Conservation (phyloP, 2,797 vertebrate genomes). For the Siniperca obscura region DNA sequence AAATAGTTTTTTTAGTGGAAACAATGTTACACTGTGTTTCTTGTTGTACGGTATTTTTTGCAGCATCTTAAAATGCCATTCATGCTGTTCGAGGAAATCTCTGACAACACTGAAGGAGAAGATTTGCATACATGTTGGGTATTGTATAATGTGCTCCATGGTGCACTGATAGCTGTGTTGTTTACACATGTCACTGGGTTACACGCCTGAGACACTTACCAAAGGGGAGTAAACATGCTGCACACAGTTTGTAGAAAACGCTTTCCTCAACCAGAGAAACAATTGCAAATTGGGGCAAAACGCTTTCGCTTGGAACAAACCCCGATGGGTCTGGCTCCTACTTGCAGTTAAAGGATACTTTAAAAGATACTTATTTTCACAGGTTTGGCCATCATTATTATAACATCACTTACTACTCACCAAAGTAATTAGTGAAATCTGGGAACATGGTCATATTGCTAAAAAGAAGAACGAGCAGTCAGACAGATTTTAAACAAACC, state of each 20-base stretch:
- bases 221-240: neutral
- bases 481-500: neutral
- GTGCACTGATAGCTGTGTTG: constrained; percentile 17
- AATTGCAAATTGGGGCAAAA: neutral
- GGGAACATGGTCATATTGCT: neutral
- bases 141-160: neutral
- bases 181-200: constrained; percentile 24
- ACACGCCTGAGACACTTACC: constrained; percentile 19
- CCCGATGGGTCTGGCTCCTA: neutral
- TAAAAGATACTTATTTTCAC: neutral
- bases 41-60: neutral
- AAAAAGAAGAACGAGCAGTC: neutral
- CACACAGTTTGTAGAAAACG: neutral
- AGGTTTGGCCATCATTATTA: neutral
- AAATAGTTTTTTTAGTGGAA: neutral
- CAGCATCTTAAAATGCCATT: constrained; percentile 9
- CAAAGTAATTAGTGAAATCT: neutral
- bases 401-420: neutral
- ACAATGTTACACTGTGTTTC: neutral
- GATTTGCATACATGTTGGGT: constrained; percentile 29
- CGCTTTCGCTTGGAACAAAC: neutral
- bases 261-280: neutral
- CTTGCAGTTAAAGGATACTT: neutral
- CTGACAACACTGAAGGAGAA: neutral
- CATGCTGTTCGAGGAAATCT: neutral